Base-by-base conservation (phyloP, 2,797 vertebrate genomes). In the Sebastiscus tertius region DNA sequence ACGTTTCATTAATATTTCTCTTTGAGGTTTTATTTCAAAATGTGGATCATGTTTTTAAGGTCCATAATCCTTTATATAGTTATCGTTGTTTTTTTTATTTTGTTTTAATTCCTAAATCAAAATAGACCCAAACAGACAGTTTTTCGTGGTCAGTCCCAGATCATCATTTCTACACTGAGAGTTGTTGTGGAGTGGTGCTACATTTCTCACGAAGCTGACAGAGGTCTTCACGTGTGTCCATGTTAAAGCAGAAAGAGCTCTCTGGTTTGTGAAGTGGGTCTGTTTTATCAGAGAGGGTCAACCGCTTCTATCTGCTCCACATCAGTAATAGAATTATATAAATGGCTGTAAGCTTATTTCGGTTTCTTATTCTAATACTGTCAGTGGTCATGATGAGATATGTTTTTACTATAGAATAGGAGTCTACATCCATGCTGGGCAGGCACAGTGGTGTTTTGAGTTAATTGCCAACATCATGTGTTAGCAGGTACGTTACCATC, bases 191-290 rank as follows among this genome's bases (percentile, higher is more conserved):
- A 24, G 1, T 3, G 26, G 54, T 78, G 79, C 29, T 12, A 66
- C 71, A 81, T 81, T 82, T 87, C 85, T 86, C 88, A 90, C 71
- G 14, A 39, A 81, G 65, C 67, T 81, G 65, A 46, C 8, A 70
- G 42, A 61, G 52, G 7, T 72, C 61, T 69, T 56, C 16, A 12
- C 24, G 8, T 2, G 24, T 13, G 29, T 39, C 16, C 31, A 27
- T 34, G 59, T 74, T 52, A 22, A 29, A 77, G 42, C 6, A 77
- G 42, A 4, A 49, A 59, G 13, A 42, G 16, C 20, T 3, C 36
- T 26, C 20, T 9, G 12, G 64, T 24, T 31, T 6, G 18, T 46
- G 2, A 46, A 46, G 42, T 46, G 42, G 42, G 3, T 26, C 36
- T 75, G 14, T 61, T 42, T 26, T n/a, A 24, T 24, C 18, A 12